Percentiles rank a stretch among this genome's conserved stretches.
These are phyloP conservation scores for Siphlonurus alternatus DNA, from an alignment of 2,888 invertebrate genomes.

Conservation along the genomic window DNA sequence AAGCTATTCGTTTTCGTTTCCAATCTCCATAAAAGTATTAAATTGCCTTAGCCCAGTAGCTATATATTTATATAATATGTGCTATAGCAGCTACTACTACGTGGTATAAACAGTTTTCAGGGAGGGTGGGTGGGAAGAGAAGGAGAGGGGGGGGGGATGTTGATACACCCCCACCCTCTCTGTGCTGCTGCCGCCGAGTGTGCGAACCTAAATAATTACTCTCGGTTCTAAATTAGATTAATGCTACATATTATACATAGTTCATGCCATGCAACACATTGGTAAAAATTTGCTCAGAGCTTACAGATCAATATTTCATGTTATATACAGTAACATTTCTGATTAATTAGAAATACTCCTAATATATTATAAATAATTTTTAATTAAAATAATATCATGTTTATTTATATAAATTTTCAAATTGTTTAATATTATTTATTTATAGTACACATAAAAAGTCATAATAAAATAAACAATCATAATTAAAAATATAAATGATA, in stretches of 20 bases:
- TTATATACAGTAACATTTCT: background rate
- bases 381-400: background rate
- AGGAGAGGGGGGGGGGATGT: background rate
- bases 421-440: too few species aligned
- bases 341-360: background rate
- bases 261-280: background rate
- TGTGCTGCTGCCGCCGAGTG: background rate
- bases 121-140: background rate
- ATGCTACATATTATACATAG: conserved; percentile 1
- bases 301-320: background rate
- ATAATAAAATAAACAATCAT: too few species aligned
- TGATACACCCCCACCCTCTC: background rate
- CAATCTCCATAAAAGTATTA: background rate
- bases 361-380: background rate
- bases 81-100: too few species aligned
- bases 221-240: background rate
- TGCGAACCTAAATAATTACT: background rate
- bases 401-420: background rate
- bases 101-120: background rate
- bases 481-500: too few species aligned
- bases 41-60: background rate
- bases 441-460: too few species aligned
- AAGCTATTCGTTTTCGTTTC: background rate
- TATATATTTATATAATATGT: background rate
- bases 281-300: background rate